Evolutionary conservation across 2,888 invertebrate genomes (phyloP), one percentile per base, ranked within the genome.

Genomic region (Drosophila incognita): DNA sequence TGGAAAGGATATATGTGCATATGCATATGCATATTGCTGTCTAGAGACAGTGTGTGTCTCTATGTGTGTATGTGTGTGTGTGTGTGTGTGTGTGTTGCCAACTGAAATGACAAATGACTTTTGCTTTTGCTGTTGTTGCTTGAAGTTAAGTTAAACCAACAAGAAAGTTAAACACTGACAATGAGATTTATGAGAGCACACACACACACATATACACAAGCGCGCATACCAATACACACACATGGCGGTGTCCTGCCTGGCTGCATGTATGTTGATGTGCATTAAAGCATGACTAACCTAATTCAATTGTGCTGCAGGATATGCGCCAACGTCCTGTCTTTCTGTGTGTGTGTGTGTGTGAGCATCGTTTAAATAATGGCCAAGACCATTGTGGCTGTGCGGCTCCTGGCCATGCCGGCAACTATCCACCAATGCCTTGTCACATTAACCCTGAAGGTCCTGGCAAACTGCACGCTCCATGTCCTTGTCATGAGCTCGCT

Each of bases 251-350:
- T 80, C 68, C 78, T 87, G 82, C 66, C 74, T 87, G 81, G 79
- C 74, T 85, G 88, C 79, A 82, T 81, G 81, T 90, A 83, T 86
- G 83, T 75, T 87, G 85, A 83, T 89, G 87, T 87, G 87, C 88
- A 89, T 87, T 89, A 87, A 89, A 79, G 86, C 87, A 85, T 87
- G 90, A 87, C 87, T 87, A 89, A 87, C 90, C 87, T 85, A 87
- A 87, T 87, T 87, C 89, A 89, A 89, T 87, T 87, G 83, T 87
- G 88, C 87, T 87, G 76, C 89, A 87, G 87, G 87, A 89, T 87
- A 87, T 85, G 81, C 85, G 79, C 80, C 73, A 69, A 74, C 82
- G 73, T 69, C 66, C 78, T 72, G 60, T 29, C 29, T 36, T 11
- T 10, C 3, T 11, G 31, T 33, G 63, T 10, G 57, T 62, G 42